Percentiles rank a stretch among this genome's conserved stretches.
These are phyloP conservation scores for Gambusia yucatana DNA, from an alignment of 2,797 vertebrate species.

Conservation along the genomic window DNA sequence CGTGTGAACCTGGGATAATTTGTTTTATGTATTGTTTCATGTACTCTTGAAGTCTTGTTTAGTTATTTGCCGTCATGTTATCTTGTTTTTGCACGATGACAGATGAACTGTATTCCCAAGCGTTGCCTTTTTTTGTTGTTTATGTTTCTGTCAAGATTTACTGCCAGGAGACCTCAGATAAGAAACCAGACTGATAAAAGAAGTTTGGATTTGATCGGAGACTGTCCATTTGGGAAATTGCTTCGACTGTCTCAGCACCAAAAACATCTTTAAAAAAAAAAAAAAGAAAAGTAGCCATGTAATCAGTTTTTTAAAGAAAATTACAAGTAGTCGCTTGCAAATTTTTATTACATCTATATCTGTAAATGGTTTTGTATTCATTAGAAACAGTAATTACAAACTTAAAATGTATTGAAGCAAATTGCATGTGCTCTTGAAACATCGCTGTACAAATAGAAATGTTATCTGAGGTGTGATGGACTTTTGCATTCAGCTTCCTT, in stretches of 20 bases:
- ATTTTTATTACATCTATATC: neutral
- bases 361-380: neutral
- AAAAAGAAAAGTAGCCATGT: neutral
- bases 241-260: constrained; percentile 24
- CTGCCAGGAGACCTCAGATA: constrained; percentile 45
- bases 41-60: constrained; percentile 18
- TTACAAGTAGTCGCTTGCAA: neutral
- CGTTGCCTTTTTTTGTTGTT: constrained; percentile 13
- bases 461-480: neutral
- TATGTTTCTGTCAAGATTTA: constrained; percentile 22
- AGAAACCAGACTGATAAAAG: constrained; percentile 37
- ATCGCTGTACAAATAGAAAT: neutral
- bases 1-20: neutral
- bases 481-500: neutral
- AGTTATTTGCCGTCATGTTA: constrained; percentile 16
- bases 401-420: neutral
- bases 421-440: neutral
- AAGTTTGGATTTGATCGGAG: constrained; percentile 45
- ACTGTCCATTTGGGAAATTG: constrained; percentile 32
- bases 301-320: neutral
- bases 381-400: neutral
- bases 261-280: constrained; percentile 33
- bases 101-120: neutral
- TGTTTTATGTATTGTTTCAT: constrained; percentile 39
- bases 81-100: constrained; percentile 28